A percentile compares a stretch with the other conserved stretches of the same genome.
These are phyloP conservation scores for Oreonectes daqikongensis DNA, from an alignment of 2,797 vertebrate genomes.

Conservation along the genomic window DNA sequence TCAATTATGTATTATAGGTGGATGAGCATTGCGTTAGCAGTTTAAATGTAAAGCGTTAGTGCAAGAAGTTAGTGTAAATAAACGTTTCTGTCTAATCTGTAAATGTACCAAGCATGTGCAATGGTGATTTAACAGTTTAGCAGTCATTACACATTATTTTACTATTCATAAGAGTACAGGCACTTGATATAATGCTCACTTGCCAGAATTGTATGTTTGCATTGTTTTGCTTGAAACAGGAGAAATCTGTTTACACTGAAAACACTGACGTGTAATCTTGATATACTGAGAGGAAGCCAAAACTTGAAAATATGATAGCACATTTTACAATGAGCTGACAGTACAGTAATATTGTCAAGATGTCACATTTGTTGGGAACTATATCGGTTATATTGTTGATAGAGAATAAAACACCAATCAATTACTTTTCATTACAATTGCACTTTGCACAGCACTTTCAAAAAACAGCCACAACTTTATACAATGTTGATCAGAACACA, in stretches of 20 bases:
- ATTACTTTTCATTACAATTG: too few relatives aligned
- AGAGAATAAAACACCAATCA: too few relatives aligned
- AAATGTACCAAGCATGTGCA: too few relatives aligned
- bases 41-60: too few relatives aligned
- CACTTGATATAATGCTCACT: neutral
- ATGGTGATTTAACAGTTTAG: neutral
- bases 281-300: conserved; percentile 3
- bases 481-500: neutral
- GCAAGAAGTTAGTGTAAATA: too few relatives aligned
- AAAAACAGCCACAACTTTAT: neutral
- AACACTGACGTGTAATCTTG: conserved; percentile 15
- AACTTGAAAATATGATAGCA: neutral
- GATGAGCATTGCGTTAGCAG: neutral
- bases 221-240: conserved; percentile 20
- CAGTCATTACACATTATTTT: neutral
- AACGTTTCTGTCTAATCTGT: too few relatives aligned
- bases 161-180: neutral
- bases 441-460: too few relatives aligned
- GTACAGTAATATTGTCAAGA: neutral
- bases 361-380: neutral
- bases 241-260: conserved; percentile 7
- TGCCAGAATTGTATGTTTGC: neutral
- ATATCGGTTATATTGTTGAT: too few relatives aligned
- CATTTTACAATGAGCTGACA: neutral
- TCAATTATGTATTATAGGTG: neutral